Base-by-base conservation (phyloP, 1,140 invertebrate genomes). In the Leptoteleia sp. region DNA sequence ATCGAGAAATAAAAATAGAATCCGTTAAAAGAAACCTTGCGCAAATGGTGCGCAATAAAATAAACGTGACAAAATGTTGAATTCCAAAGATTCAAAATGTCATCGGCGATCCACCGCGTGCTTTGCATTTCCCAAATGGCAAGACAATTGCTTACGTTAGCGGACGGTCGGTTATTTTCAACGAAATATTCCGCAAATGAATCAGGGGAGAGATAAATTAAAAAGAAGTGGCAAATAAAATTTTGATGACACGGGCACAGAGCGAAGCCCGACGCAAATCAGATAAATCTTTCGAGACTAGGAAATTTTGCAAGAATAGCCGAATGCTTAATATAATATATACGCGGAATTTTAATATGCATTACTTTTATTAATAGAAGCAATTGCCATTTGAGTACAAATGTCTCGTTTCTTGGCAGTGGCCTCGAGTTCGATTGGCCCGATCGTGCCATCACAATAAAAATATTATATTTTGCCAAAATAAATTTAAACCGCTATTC, bases 391-490 rank as follows among this genome's bases (percentile, higher is more conserved):
- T 64, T 42, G 35, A 31, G 35, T 62, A 16, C 29, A 11, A 64
- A 64, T 64, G 47, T 52, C 33, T 52, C 35, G 13, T 52, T 64
- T 52, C 16, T 65, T 65, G 48, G 62, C 62, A 54, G 13, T 54
- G 38, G 25, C 35, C 25, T 38, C 37, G 25, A 62, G 22, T 62
- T 62, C 33, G 43, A 62, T 64, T 62, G 38, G 29, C 33, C 33
- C 22, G 9, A 43, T 65, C 62, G 13, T 19, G 33, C 27, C 45
- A 55, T 54, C 62, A 55, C 40, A 55, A 55, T 67, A 29, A 59
- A 70, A 55, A 59, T 50, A 59, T 70, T 52, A 72, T 50, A n/a
- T 70, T 70, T 37, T 42, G 54, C 67, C 8, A 65, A 52, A 50
- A 29, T 42, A 35, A 77, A 64, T 33, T 38, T 33, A 16, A 40